phyloP scores from a whole-genome alignment of 2,797 vertebrate species.

The Tenualosa ilisha region DNA sequence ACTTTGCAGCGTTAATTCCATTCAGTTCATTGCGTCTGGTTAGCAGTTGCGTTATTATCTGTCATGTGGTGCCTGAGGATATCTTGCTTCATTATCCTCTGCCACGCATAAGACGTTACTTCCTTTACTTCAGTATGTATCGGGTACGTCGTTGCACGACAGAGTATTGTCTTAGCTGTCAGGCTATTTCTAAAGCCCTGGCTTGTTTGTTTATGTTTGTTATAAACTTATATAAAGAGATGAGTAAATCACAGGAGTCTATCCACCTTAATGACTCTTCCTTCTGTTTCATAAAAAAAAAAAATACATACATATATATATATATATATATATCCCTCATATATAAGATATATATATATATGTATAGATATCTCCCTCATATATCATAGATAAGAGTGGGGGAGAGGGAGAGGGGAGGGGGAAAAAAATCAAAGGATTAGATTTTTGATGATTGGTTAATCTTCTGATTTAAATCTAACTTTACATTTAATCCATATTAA shows the following conservation, averaged over 20 bases:
- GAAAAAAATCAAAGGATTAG: constrained; percentile 58
- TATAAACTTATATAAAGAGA: background rate
- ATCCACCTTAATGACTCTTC: background rate
- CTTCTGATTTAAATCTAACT: constrained; percentile 58
- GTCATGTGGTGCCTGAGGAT: background rate
- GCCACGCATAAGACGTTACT: background rate
- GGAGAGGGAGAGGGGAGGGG: constrained; percentile 31
- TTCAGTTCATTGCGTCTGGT: background rate
- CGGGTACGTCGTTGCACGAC: background rate
- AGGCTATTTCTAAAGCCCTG: background rate
- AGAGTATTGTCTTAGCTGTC: background rate
- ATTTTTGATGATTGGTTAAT: constrained; percentile 63
- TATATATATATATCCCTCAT: no score
- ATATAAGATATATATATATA: no score
- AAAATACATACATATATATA: no score
- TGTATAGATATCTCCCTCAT: no score
- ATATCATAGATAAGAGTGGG: constrained; percentile 38
- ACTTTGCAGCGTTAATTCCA: background rate
- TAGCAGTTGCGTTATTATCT: background rate
- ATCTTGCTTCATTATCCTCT: background rate
- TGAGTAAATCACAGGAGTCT: background rate
- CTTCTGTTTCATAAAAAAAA: constrained; percentile 28
- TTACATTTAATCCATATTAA: constrained; percentile 67
- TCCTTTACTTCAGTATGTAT: background rate
- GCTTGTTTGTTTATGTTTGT: background rate